Base-by-base conservation (phyloP, 2,888 invertebrate species). In the Nasonia oneida region DNA sequence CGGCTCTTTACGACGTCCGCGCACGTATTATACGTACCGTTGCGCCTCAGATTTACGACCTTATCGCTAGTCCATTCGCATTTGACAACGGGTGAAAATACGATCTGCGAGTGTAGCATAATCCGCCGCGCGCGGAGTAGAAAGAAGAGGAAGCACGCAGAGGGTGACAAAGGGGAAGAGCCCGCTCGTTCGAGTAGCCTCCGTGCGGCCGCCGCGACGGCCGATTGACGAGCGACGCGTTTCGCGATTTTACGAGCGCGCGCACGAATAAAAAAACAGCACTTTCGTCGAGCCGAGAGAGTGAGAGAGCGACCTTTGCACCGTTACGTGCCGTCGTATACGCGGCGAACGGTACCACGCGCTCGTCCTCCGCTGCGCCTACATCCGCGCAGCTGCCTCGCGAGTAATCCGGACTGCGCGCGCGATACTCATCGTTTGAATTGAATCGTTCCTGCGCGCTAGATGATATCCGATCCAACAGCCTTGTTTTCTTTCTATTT, bases 371-470 rank as follows among this genome's bases (percentile, higher is more conserved):
- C 23, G 23, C 23, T 23, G 23, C 23, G 23, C 23, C 23, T 23
- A 23, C 33, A 37, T n/a, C 14, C 57, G 4, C 6, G 8, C 29
- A 64, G 64, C 64, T 64, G 15, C 57, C 1, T 14, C 15, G 64
- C 23, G 23, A 23, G 23, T 23, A 23, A 23, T 23, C 23, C 23
- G 23, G 23, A 23, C 23, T 23, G 23, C 23, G 23, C 23, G 23
- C 23, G 23, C 8, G 64, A 29, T 90, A 90, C 89, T 91, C 90
- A 90, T 90, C 89, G 87, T 77, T 64, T 29, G 29, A 91, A 91
- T 91, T 90, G 91, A 91, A 91, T 90, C 89, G 90, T 91, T 90
- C 89, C 87, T 89, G 89, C 87, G 89, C 87, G 83, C 57, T 57
- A 14, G 64, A 86, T 87, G 90, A 90, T 89, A 89, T 86, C 89